Conservation (phyloP, 1,140 invertebrate genomes). For the Bombus soroeensis region DNA sequence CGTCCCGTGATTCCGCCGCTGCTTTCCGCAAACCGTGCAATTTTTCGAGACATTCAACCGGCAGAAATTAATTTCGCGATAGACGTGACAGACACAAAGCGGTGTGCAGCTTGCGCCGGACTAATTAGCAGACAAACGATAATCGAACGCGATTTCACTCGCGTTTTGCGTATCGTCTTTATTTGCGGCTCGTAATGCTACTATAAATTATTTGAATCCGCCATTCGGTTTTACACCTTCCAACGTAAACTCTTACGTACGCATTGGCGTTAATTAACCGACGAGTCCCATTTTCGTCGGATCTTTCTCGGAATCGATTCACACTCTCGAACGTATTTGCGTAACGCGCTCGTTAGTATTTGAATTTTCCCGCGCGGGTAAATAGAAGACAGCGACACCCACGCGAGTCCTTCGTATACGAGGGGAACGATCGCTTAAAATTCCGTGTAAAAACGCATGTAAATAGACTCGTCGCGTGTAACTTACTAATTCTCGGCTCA, state of each 20-base stretch:
- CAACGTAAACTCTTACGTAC: too few species aligned
- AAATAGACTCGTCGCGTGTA: constrained; percentile 39
- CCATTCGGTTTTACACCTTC: too few species aligned
- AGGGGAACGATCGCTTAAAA: constrained; percentile 11
- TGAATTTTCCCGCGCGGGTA: not conserved
- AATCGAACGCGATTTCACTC: not conserved
- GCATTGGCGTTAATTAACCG: not conserved
- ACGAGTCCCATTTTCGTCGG: not conserved
- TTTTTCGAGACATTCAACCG: constrained; percentile 23
- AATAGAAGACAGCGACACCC: not conserved
- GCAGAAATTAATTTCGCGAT: constrained; percentile 29
- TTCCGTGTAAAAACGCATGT: constrained; percentile 45
- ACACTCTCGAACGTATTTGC: not conserved
- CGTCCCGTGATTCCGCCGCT: not conserved
- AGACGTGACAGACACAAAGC: constrained; percentile 10
- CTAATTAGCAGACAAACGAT: constrained; percentile 28
- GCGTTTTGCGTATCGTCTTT: not conserved
- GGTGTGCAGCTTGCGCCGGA: not conserved
- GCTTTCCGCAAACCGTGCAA: constrained; percentile 10
- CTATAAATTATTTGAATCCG: not conserved
- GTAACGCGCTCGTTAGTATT: not conserved
- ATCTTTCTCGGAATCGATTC: not conserved
- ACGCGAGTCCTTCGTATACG: not conserved
- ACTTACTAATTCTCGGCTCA: constrained; percentile 40
- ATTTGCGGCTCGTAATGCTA: not conserved